phyloP scores from a whole-genome alignment of 2,797 vertebrate genomes.

The Malurus leucopterus region DNA sequence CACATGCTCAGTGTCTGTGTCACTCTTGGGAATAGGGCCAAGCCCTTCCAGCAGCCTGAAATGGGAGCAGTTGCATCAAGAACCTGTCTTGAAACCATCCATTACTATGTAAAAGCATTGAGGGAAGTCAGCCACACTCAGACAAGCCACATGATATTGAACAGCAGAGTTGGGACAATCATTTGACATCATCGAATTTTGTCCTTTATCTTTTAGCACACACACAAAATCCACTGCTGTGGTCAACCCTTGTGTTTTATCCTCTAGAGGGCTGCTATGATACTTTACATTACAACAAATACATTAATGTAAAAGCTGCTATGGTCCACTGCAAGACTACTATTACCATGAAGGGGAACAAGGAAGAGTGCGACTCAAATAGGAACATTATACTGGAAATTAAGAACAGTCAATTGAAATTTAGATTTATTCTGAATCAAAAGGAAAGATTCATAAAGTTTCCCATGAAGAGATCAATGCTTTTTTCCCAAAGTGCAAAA shows the following conservation, averaged over 20 bases:
- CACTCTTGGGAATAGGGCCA: neutral
- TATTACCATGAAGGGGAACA: neutral
- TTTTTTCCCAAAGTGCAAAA: neutral
- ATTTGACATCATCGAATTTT: neutral
- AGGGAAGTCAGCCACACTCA: neutral
- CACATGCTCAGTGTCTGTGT: accelerated
- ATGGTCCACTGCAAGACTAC: neutral
- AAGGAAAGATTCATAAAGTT: neutral
- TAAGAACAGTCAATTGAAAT: neutral
- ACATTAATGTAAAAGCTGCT: neutral
- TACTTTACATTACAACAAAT: neutral
- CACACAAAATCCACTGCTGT: neutral
- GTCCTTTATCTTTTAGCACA: neutral
- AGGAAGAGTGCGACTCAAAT: neutral
- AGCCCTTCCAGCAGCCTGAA: neutral
- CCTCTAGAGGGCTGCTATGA: neutral
- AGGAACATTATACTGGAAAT: neutral
- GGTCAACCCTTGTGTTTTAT: neutral
- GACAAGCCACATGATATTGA: neutral
- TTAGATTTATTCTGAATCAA: conserved; percentile 14
- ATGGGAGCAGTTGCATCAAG: neutral
- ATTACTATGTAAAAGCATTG: neutral
- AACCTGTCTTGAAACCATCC: neutral
- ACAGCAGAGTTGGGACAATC: neutral
- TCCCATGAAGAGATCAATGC: neutral